A percentile compares a stretch with the other conserved stretches of the same genome.
These are phyloP conservation scores for Girardinichthys multiradiatus DNA, from an alignment of 2,113 vertebrate genomes.

Conservation along the genomic window DNA sequence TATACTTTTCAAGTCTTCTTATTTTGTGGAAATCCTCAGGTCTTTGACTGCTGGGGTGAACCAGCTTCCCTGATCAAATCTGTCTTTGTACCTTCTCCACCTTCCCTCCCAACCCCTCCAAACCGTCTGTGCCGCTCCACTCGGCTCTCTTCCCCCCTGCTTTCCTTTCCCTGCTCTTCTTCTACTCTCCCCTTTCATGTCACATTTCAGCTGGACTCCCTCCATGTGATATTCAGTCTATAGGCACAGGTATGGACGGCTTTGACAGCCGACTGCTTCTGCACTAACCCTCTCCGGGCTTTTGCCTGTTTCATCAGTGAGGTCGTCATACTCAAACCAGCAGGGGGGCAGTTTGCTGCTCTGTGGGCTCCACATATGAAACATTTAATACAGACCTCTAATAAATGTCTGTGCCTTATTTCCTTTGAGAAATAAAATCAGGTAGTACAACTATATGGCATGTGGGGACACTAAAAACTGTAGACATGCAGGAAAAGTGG, in stretches of 20 bases:
- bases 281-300: slow-evolving; percentile 21
- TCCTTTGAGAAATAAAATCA: slow-evolving; percentile 63
- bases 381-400: slow-evolving; percentile 15
- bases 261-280: slow-evolving; percentile 46
- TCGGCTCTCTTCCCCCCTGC: slow-evolving; percentile 61
- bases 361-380: slow-evolving; percentile 61
- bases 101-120: slow-evolving; percentile 25
- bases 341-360: slow-evolving; percentile 62
- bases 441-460: slow-evolving; percentile 44
- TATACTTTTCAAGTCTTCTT: slow-evolving; percentile 4
- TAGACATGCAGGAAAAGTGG: slow-evolving; percentile 23
- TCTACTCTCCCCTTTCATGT: slow-evolving; percentile 71
- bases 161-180: slow-evolving; percentile 35
- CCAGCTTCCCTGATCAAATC: slow-evolving; percentile 69
- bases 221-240: slow-evolving; percentile 95
- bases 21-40: slow-evolving; percentile 8
- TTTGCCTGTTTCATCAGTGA: slow-evolving; percentile 53
- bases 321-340: slow-evolving; percentile 40
- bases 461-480: not conserved
- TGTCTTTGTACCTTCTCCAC: slow-evolving; percentile 59
- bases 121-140: slow-evolving; percentile 52
- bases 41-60: slow-evolving; percentile 46
- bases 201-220: slow-evolving; percentile 86
- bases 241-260: slow-evolving; percentile 91
- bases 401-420: slow-evolving; percentile 52